A percentile compares a stretch with the other conserved stretches of the same genome.
phyloP scores from a whole-genome alignment of 2,797 vertebrate species.

The Avahi laniger region DNA sequence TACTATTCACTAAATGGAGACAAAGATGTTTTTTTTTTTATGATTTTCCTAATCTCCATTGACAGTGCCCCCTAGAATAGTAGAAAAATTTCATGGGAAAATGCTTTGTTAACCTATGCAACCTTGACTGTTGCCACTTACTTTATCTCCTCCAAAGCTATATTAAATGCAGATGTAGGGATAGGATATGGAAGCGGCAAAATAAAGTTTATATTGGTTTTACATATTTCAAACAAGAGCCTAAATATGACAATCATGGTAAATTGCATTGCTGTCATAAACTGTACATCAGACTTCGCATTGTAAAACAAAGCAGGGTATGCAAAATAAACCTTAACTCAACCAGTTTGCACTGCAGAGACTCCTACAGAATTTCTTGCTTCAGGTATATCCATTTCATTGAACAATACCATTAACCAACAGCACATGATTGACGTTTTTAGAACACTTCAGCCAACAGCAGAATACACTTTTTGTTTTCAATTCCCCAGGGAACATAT shows the following conservation, averaged over 20 bases:
- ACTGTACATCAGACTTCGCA: background rate
- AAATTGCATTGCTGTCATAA: background rate
- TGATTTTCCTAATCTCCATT: background rate
- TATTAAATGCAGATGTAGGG: background rate
- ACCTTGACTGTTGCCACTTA: background rate
- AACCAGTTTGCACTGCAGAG: background rate
- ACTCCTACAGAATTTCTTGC: background rate
- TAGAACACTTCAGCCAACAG: background rate
- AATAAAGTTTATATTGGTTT: background rate
- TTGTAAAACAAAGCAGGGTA: background rate
- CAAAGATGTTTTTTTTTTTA: background rate
- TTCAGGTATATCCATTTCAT: background rate
- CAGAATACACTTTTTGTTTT: background rate
- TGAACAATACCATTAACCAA: constrained; percentile 4
- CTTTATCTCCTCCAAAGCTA: background rate
- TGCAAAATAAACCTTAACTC: background rate
- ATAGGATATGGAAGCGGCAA: background rate
- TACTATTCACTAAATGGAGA: background rate
- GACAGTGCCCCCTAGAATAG: background rate
- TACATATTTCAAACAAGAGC: background rate
- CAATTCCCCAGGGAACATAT: background rate
- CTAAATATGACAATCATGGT: background rate
- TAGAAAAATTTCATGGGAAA: background rate
- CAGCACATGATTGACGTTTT: background rate
- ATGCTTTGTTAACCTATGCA: background rate